Conservation (phyloP, 2,113 vertebrate genomes). For the Mastomys natalensis region DNA sequence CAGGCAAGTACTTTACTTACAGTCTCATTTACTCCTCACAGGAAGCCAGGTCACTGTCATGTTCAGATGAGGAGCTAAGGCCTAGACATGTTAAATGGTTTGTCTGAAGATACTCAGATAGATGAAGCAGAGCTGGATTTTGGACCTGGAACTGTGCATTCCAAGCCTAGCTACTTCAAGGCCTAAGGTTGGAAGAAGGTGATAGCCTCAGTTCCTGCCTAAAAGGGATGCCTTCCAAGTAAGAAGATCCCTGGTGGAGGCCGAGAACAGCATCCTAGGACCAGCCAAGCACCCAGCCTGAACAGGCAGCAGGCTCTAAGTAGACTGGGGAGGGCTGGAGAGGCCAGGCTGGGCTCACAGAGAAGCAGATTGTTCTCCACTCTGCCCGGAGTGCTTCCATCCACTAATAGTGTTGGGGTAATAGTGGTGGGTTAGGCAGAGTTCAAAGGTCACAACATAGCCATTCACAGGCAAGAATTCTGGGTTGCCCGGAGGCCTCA, state of each 20-base stretch:
- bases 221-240: background rate
- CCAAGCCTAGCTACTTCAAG: conserved; percentile 27
- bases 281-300: background rate
- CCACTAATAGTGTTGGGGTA: background rate
- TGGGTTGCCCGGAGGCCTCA: background rate
- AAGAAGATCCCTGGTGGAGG: background rate
- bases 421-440: background rate
- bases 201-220: background rate
- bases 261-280: background rate
- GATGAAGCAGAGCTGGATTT: conserved; percentile 2
- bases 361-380: background rate
- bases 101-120: conserved; percentile 26
- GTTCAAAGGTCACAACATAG: conserved; percentile 14
- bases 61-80: background rate
- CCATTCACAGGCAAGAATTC: conserved; percentile 16
- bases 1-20: background rate
- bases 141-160: background rate
- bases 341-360: background rate
- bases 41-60: background rate
- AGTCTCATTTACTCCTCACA: background rate
- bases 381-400: background rate
- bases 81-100: conserved; percentile 9
- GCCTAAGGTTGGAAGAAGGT: background rate
- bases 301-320: background rate
- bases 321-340: background rate